Conservation (phyloP, 1,140 invertebrate species). For the Apis dorsata region DNA sequence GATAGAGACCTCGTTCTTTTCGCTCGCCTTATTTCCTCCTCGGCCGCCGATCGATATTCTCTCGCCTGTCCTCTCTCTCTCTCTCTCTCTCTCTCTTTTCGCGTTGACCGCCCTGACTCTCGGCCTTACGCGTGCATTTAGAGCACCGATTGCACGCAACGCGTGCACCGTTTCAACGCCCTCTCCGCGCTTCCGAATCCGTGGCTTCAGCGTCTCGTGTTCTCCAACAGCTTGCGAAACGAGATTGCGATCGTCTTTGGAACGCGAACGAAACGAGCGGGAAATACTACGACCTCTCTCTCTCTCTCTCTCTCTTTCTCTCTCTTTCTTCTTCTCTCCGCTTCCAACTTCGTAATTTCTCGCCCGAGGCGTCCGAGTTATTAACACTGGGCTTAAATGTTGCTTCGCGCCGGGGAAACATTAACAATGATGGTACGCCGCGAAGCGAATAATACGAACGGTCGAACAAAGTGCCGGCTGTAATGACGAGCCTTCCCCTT, state of each 20-base stretch:
- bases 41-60: constrained; percentile 61
- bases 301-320: too few species aligned
- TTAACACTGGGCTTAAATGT: constrained; percentile 34
- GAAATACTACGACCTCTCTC: not conserved
- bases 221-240: not conserved
- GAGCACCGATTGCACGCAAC: constrained; percentile 12
- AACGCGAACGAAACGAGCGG: not conserved
- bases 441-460: constrained; percentile 29
- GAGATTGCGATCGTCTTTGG: not conserved
- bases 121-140: not conserved
- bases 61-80: constrained; percentile 23
- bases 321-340: too few species aligned
- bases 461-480: constrained; percentile 1
- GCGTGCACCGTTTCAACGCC: not conserved
- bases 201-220: too few species aligned
- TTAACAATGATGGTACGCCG: constrained; percentile 26
- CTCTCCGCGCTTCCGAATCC: not conserved
- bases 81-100: too few species aligned
- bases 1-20: constrained; percentile 57
- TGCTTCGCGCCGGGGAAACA: constrained; percentile 16
- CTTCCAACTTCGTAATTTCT: constrained; percentile 19
- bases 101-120: not conserved
- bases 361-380: constrained; percentile 23
- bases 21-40: constrained; percentile 43
- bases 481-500: constrained; percentile 5